Evolutionary conservation across 2,888 invertebrate genomes (phyloP).

Genomic region (Microctonus aethiopoides): DNA sequence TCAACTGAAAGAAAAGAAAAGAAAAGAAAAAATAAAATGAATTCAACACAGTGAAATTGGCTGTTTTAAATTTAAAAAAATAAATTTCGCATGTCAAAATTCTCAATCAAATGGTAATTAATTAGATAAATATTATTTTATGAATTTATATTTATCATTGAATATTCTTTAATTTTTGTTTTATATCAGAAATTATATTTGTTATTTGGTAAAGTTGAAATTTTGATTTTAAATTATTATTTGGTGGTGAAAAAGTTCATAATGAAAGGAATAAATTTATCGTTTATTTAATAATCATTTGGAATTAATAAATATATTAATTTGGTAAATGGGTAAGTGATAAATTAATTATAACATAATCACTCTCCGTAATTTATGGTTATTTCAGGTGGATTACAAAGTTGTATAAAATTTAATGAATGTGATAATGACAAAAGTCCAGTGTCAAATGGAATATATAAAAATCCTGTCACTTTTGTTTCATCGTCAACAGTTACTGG

Average conservation of each 20-base stretch:
- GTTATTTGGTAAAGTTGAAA: too few species aligned
- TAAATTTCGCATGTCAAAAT: slow-evolving; percentile 20
- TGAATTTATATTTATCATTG: not conserved
- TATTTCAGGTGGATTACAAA: slow-evolving; percentile 50
- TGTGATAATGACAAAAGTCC: slow-evolving; percentile 35
- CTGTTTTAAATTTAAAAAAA: not conserved
- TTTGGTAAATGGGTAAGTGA: slow-evolving; percentile 70
- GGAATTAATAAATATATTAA: too few species aligned
- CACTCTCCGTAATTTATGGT: slow-evolving; percentile 29
- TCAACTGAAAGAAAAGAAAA: not conserved
- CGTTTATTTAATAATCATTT: too few species aligned
- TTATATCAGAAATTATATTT: not conserved
- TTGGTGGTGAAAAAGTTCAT: too few species aligned
- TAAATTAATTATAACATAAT: slow-evolving; percentile 10
- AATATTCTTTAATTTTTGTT: too few species aligned
- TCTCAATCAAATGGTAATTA: not conserved
- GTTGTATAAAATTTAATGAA: slow-evolving; percentile 47
- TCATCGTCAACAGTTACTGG: slow-evolving; percentile 35
- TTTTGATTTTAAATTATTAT: too few species aligned
- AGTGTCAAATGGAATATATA: slow-evolving; percentile 19
- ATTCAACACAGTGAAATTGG: slow-evolving; percentile 6
- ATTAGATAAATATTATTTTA: not conserved
- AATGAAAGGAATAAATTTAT: slow-evolving; percentile 17
- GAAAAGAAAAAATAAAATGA: not conserved
- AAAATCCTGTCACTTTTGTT: slow-evolving; percentile 31